Conservation (phyloP, 1,140 invertebrate species). For the Linepithema humile region DNA sequence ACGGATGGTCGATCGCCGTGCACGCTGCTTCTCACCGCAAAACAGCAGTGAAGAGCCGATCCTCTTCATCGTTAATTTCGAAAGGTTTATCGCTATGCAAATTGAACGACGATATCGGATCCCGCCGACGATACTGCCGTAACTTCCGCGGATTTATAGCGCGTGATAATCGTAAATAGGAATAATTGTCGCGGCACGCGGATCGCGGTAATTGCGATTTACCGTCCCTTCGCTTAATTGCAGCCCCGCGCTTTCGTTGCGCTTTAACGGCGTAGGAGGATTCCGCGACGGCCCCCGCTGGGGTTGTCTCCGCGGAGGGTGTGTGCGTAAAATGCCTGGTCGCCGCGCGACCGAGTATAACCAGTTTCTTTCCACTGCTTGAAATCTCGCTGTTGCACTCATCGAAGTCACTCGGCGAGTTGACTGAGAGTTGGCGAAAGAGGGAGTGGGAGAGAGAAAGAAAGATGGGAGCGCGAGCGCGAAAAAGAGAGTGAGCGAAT, state of each 20-base stretch:
- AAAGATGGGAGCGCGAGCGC: conserved; percentile 1
- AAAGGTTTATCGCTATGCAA: not conserved
- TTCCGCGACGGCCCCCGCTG: not conserved
- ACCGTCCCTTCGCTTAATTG: conserved; percentile 22
- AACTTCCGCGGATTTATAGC: conserved; percentile 28
- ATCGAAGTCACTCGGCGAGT: conserved; percentile 59
- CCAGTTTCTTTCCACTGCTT: conserved; percentile 63
- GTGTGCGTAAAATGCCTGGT: conserved; percentile 46
- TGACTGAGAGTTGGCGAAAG: conserved; percentile 42
- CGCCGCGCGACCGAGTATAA: conserved; percentile 46
- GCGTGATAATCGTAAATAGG: conserved; percentile 39
- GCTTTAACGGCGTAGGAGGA: not conserved
- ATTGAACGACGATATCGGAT: conserved; percentile 14
- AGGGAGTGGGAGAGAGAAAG: conserved; percentile 2
- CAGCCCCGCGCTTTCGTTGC: conserved; percentile 7
- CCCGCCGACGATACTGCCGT: not conserved
- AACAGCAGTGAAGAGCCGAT: not conserved
- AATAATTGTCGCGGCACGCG: conserved; percentile 11
- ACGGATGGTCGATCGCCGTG: conserved; percentile 7
- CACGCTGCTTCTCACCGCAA: not conserved
- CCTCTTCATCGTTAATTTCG: not conserved
- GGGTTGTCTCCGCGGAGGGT: conserved; percentile 40
- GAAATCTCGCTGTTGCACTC: conserved; percentile 62
- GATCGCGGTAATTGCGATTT: conserved; percentile 31
- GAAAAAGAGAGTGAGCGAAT: not conserved